These are phyloP conservation scores for Cephus pulcher DNA, from an alignment of 2,888 invertebrate species.

Conservation along the genomic window DNA sequence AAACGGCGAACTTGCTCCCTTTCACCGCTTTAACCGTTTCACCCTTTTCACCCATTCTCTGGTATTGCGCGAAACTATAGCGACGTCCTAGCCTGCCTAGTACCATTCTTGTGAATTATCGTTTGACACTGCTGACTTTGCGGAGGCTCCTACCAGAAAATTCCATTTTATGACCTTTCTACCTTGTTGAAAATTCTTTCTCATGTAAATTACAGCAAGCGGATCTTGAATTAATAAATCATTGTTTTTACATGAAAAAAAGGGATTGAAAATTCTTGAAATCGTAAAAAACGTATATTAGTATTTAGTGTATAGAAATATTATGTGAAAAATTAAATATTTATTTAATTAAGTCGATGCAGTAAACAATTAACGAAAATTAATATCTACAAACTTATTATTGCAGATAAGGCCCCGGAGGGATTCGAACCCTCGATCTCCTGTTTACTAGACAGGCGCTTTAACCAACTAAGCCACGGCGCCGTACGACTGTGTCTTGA, in stretches of 20 bases:
- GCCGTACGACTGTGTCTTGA: slow-evolving; percentile 59
- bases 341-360: neutral
- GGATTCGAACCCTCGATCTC: slow-evolving; percentile 78
- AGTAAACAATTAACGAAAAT: neutral
- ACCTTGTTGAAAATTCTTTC: neutral
- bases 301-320: neutral
- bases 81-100: neutral
- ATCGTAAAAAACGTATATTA: neutral
- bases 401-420: slow-evolving; percentile 69
- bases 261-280: neutral
- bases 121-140: slow-evolving; percentile 41
- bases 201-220: neutral
- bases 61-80: slow-evolving; percentile 14
- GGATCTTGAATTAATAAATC: neutral
- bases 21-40: neutral
- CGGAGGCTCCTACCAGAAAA: slow-evolving; percentile 3
- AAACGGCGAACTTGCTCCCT: slow-evolving; percentile 27
- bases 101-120: slow-evolving; percentile 45
- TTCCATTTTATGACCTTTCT: neutral
- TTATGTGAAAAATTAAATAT: neutral
- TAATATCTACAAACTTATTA: neutral
- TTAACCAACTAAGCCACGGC: slow-evolving; percentile 85
- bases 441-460: slow-evolving; percentile 80
- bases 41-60: slow-evolving; percentile 20
- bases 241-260: neutral